Percentiles rank a stretch among this genome's conserved stretches.
phyloP scores from a whole-genome alignment of 2,888 invertebrate genomes.

The Diaphora mendica region DNA sequence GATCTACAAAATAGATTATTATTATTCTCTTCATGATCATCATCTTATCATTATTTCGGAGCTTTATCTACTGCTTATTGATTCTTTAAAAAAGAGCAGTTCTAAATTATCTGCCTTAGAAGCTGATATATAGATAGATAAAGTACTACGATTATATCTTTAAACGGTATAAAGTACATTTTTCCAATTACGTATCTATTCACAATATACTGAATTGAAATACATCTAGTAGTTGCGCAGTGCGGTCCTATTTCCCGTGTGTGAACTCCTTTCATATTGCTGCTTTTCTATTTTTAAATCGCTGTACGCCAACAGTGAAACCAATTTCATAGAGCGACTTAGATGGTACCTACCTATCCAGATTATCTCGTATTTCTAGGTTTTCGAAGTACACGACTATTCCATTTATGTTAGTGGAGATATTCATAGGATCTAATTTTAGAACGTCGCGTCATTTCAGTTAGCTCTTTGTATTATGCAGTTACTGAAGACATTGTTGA shows the following conservation, averaged over 20 bases:
- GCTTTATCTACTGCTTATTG: no score
- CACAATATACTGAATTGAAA: not conserved
- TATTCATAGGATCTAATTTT: slow-evolving; percentile 68
- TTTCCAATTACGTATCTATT: not conserved
- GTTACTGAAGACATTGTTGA: slow-evolving; percentile 47
- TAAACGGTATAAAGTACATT: not conserved
- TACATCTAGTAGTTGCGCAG: slow-evolving; percentile 6
- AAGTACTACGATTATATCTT: not conserved
- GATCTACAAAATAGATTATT: no score
- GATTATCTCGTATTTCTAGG: slow-evolving; percentile 72
- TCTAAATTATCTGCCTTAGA: no score
- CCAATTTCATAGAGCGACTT: slow-evolving; percentile 58
- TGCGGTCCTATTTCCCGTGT: slow-evolving; percentile 27
- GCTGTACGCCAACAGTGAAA: slow-evolving; percentile 51
- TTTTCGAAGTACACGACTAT: slow-evolving; percentile 76
- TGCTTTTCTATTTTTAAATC: slow-evolving; percentile 53
- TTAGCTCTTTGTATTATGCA: slow-evolving; percentile 58
- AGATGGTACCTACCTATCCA: slow-evolving; percentile 57
- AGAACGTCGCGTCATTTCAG: slow-evolving; percentile 59
- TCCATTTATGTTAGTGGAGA: slow-evolving; percentile 76
- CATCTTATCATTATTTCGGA: no score
- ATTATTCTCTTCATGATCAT: no score
- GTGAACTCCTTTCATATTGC: slow-evolving; percentile 35
- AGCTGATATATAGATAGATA: no score
- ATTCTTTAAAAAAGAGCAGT: no score